A percentile compares a stretch with the other conserved stretches of the same genome.
These are phyloP conservation scores for Hestina assimilis DNA, from an alignment of 1,140 invertebrate species.

Conservation along the genomic window DNA sequence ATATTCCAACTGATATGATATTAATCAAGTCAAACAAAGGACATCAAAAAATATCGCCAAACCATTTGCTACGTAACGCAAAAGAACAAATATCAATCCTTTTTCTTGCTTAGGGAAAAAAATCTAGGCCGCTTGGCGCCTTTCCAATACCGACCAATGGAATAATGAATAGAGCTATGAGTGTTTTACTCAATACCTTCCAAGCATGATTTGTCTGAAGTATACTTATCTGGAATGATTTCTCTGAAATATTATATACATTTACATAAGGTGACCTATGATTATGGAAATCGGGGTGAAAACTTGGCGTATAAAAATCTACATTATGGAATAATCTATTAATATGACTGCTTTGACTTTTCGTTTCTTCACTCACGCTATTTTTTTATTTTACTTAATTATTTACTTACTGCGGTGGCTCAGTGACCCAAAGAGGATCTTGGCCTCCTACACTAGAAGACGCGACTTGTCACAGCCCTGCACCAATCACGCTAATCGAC, in stretches of 20 bases:
- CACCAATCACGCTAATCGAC: too few species aligned
- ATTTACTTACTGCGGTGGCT: too few species aligned
- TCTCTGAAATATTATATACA: not conserved
- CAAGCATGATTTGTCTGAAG: slow-evolving; percentile 4
- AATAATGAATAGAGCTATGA: slow-evolving; percentile 15
- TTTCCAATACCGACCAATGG: slow-evolving; percentile 7
- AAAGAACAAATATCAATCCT: slow-evolving; percentile 1
- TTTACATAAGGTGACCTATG: not conserved
- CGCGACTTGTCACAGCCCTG: too few species aligned
- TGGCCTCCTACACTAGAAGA: too few species aligned
- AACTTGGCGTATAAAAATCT: too few species aligned
- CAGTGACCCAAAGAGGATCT: too few species aligned
- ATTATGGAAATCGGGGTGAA: not conserved
- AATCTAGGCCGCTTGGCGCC: slow-evolving; percentile 16
- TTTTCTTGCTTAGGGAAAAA: slow-evolving; percentile 20
- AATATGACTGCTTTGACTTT: too few species aligned
- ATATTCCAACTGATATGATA: too few species aligned
- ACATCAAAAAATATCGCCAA: not conserved
- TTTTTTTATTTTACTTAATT: too few species aligned
- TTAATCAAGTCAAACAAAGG: not conserved
- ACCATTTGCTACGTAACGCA: slow-evolving; percentile 1
- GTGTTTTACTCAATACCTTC: not conserved
- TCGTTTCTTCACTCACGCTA: too few species aligned
- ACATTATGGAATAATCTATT: too few species aligned
- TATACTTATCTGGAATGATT: not conserved